Conservation (phyloP, 2,888 invertebrate species). For the Chydorus sphaericus region DNA sequence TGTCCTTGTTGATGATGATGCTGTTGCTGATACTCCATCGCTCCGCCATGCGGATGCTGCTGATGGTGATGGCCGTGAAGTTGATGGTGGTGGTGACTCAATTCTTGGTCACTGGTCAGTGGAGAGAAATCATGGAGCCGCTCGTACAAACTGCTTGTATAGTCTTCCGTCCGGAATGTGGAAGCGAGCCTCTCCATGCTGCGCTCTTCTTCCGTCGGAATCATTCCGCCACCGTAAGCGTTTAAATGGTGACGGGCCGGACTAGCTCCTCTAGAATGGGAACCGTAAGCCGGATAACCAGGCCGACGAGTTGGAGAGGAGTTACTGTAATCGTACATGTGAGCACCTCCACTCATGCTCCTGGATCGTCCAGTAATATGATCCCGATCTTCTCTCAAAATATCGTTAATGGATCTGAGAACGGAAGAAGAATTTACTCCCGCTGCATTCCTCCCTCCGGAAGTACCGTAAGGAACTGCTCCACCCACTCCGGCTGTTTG, state of each 20-base stretch:
- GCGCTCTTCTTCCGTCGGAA: slow-evolving; percentile 31
- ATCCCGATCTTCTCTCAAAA: slow-evolving; percentile 24
- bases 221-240: slow-evolving; percentile 11
- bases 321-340: slow-evolving; percentile 18
- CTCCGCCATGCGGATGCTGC: no score
- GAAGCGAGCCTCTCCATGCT: slow-evolving; percentile 34
- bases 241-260: background rate
- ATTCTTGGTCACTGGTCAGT: slow-evolving; percentile 27
- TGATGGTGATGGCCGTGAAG: no score
- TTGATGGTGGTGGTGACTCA: background rate
- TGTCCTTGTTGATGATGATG: no score
- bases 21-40: slow-evolving; percentile 20
- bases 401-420: slow-evolving; percentile 32
- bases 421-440: slow-evolving; percentile 23
- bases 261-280: background rate
- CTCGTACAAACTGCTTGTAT: slow-evolving; percentile 31
- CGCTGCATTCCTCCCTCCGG: slow-evolving; percentile 1
- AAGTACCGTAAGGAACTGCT: background rate
- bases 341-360: slow-evolving; percentile 15
- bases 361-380: slow-evolving; percentile 1
- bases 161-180: slow-evolving; percentile 33
- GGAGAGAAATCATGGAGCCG: slow-evolving; percentile 32
- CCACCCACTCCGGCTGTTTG: background rate
- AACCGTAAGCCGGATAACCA: slow-evolving; percentile 12
- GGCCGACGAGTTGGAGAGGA: slow-evolving; percentile 19